A percentile compares a stretch with the other conserved stretches of the same genome.
Conservation (phyloP, 30 jellyfish, hydroid and myxozoan species). For the Hydractinia symbiolongicarpus region DNA sequence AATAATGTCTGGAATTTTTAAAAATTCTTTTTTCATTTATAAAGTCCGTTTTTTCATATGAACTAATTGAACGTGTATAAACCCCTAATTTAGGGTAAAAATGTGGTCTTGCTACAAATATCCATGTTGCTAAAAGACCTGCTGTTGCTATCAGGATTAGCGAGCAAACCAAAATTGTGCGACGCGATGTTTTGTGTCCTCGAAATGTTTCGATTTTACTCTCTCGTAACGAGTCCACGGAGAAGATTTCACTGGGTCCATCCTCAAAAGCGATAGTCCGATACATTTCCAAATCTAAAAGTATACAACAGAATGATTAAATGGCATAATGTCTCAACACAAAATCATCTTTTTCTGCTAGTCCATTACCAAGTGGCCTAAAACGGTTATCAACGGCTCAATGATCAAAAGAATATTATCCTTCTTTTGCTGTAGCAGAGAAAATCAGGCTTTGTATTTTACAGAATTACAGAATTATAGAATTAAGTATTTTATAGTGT, state of each 20-base stretch:
- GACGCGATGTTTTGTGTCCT: conserved; percentile 43
- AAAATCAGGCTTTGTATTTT: no score
- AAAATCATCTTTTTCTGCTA: no score
- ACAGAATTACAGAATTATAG: no score
- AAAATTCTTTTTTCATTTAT: background rate
- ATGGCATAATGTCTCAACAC: no score
- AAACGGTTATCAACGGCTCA: no score
- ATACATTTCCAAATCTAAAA: conserved; percentile 13
- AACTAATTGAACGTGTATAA: conserved; percentile 6
- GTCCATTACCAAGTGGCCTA: no score
- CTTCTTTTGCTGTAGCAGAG: no score
- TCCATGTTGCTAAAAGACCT: conserved; percentile 80
- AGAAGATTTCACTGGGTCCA: conserved; percentile 21
- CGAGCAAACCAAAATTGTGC: conserved; percentile 67
- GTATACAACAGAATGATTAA: no score
- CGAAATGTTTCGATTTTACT: conserved; percentile 5
- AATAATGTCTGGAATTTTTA: background rate
- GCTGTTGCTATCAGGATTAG: conserved; percentile 51
- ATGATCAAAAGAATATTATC: no score
- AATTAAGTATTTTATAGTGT: no score
- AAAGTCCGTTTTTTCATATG: conserved; percentile 1
- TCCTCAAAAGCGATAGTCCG: conserved; percentile 29
- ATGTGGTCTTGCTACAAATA: conserved; percentile 75
- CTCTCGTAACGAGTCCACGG: conserved; percentile 21
- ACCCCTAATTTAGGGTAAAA: conserved; percentile 54